Conservation (phyloP, 2,797 vertebrate species). For the Pelochelys cantorii region DNA sequence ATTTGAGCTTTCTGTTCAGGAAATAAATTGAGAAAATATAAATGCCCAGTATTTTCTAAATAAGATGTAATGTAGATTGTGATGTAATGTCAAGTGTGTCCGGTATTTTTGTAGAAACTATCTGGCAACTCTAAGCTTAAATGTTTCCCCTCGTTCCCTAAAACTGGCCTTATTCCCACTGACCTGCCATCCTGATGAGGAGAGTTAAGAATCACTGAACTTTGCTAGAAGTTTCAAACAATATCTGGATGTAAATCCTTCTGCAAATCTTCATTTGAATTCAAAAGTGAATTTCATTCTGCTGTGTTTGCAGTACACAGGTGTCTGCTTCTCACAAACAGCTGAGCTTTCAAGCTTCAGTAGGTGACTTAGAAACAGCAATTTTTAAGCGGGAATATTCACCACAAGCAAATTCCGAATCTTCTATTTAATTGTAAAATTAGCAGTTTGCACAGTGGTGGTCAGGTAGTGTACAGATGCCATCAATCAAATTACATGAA, state of each 20-base stretch:
- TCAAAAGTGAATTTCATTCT: not conserved
- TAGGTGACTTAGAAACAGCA: fast-evolving
- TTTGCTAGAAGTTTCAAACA: not conserved
- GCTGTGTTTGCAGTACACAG: not conserved
- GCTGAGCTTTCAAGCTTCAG: not conserved
- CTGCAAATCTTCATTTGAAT: not conserved
- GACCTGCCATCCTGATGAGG: not conserved
- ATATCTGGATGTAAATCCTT: not conserved
- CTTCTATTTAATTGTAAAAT: not conserved
- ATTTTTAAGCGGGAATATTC: not conserved
- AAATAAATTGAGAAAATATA: no score
- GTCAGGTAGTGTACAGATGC: fast-evolving
- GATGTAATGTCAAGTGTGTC: no score
- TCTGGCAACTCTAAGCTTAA: not conserved
- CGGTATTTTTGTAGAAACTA: no score
- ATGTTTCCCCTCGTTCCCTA: not conserved
- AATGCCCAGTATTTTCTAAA: no score
- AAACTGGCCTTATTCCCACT: not conserved
- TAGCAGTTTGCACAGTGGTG: no score
- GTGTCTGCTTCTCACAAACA: fast-evolving
- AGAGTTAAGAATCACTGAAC: not conserved
- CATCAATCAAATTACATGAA: not conserved
- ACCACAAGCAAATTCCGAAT: not conserved
- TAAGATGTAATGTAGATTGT: no score
- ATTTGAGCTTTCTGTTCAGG: no score